A percentile compares a stretch with the other conserved stretches of the same genome.
These are phyloP conservation scores for Nettapus auritus DNA, from an alignment of 2,113 vertebrate species.

Conservation along the genomic window DNA sequence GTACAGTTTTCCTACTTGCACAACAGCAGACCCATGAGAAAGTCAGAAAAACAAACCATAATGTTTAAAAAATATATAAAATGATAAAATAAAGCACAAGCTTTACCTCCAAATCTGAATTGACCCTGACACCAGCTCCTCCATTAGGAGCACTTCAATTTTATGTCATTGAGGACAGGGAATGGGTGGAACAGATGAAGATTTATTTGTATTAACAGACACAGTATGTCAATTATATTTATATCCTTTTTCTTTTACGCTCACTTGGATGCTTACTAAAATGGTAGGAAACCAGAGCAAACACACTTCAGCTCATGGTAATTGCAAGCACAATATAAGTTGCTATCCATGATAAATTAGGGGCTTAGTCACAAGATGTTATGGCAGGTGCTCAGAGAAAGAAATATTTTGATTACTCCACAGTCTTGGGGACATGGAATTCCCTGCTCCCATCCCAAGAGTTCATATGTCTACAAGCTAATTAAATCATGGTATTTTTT, in stretches of 20 bases:
- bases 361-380: neutral
- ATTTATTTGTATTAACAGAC: neutral
- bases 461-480: neutral
- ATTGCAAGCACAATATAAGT: neutral
- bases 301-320: neutral
- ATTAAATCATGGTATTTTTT: neutral
- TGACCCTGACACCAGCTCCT: neutral
- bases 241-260: neutral
- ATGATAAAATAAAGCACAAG: neutral
- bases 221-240: neutral
- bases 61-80: neutral
- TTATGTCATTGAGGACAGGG: neutral
- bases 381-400: neutral
- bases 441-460: neutral
- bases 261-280: neutral
- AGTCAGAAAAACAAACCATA: neutral
- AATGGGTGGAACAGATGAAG: neutral
- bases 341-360: neutral
- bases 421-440: neutral
- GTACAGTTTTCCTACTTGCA: neutral
- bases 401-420: neutral
- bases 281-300: neutral
- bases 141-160: neutral
- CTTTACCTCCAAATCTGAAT: neutral
- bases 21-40: neutral